phyloP scores from a whole-genome alignment of 2,888 invertebrate species.

The Euplagia quadripunctaria region DNA sequence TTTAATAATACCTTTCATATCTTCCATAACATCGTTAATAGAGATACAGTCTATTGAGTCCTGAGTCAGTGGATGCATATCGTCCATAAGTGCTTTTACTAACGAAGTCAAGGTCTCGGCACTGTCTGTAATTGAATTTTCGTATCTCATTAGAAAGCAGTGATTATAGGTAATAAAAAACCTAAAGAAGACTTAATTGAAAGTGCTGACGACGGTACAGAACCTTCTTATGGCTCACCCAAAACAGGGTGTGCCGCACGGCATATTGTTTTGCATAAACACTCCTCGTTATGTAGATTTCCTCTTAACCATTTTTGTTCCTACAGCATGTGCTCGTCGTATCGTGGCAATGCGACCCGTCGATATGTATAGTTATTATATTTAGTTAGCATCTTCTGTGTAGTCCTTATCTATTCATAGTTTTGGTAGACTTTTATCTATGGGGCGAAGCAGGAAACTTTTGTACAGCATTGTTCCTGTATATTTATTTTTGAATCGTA shows the following conservation, averaged over 20 bases:
- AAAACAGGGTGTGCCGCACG: not conserved
- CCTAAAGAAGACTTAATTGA: too few species aligned
- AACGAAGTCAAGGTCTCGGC: slow-evolving; percentile 78
- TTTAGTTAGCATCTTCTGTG: not conserved
- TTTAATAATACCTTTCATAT: slow-evolving; percentile 68
- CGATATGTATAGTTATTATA: not conserved
- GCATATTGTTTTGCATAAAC: not conserved
- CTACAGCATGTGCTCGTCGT: too few species aligned
- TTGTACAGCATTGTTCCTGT: too few species aligned
- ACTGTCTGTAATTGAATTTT: slow-evolving; percentile 59
- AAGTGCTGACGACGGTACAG: too few species aligned
- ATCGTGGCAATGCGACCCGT: too few species aligned
- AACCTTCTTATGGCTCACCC: not conserved
- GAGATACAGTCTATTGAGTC: slow-evolving; percentile 67
- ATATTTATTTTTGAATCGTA: too few species aligned
- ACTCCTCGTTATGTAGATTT: not conserved
- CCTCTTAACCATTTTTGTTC: not conserved
- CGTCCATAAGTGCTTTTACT: slow-evolving; percentile 71
- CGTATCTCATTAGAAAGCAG: not conserved
- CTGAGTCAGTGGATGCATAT: slow-evolving; percentile 62
- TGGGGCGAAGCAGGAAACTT: too few species aligned
- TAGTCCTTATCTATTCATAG: not conserved
- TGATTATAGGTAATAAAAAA: not conserved
- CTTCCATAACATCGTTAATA: slow-evolving; percentile 61
- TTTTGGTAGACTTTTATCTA: too few species aligned